Base-by-base conservation (phyloP, 2,888 invertebrate genomes). In the Unio delphinus region DNA sequence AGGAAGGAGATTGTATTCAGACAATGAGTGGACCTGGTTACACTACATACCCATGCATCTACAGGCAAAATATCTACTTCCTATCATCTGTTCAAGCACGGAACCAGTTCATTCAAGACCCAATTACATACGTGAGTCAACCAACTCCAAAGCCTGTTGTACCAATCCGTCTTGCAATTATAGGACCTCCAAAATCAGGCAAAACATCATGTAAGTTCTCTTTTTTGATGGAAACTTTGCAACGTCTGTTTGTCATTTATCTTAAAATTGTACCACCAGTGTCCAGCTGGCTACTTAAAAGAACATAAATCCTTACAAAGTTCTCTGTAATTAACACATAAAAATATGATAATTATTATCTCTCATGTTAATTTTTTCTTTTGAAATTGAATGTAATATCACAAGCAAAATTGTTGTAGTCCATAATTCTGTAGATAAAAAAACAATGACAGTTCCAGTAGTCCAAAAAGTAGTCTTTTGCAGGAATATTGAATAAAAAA, bases 101-200 rank as follows among this genome's bases (percentile, higher is more conserved):
- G 30, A 87, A 88, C 23, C 75, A 81, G 65, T 90, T 90, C 79
- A 79, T 81, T 57, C 80, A 82, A 62, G 86, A 90, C 71, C 90
- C 90, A 4, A 72, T 88, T 73, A 80, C 82, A 17, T 90, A 86
- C 76, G 80, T 90, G 20, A 82, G 80, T 55, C 88, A 87, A 69
- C 80, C 85, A 6, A 83, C 87, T 55, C 89, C 90, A 8, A 89
- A 87, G 79, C 87, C 89, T 34, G 87, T 89, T 5, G 89, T 90
- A 6, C 90, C 90, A 23, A 85, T 90, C 60, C 81, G 85, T 54
- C 78, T 90, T 66, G 87, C 89, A n/a, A 86, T 90, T 55, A 75
- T 89, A 67, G 90, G 90, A 11, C 90, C 90, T 62, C 90, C 90
- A 23, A 90, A 90, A 72, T 87, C 88, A 54, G 90, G 90, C 30